These are phyloP conservation scores for Perodicticus potto DNA, from an alignment of 2,797 vertebrate genomes.

Conservation along the genomic window DNA sequence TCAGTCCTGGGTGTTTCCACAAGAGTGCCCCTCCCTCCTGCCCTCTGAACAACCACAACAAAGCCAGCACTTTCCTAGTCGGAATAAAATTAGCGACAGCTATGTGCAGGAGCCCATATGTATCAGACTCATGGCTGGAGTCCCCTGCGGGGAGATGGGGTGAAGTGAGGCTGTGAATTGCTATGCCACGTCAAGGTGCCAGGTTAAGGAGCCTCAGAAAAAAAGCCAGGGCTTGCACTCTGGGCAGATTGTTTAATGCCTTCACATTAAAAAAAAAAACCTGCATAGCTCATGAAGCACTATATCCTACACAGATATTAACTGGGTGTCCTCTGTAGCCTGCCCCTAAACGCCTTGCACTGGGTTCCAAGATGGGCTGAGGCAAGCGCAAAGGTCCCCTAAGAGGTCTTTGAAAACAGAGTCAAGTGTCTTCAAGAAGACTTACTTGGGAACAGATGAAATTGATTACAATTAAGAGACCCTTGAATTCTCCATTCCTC, in stretches of 20 bases:
- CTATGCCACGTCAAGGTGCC: background rate
- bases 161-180: background rate
- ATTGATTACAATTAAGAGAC: background rate
- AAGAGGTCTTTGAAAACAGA: slow-evolving; percentile 29
- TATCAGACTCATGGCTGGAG: background rate
- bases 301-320: background rate
- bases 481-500: background rate
- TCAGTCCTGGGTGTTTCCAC: background rate
- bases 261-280: background rate
- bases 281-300: background rate
- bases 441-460: background rate
- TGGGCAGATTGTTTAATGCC: background rate
- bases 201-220: background rate
- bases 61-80: background rate
- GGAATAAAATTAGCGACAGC: background rate
- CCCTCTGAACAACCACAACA: background rate
- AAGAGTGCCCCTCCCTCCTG: background rate
- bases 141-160: background rate
- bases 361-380: background rate
- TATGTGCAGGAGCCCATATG: background rate
- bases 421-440: slow-evolving; percentile 5
- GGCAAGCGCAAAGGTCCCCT: background rate
- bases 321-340: background rate
- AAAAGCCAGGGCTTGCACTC: background rate
- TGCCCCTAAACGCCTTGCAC: background rate